Evolutionary conservation across 1,140 invertebrate species (phyloP).

Genomic region (Berghia stephanieae): DNA sequence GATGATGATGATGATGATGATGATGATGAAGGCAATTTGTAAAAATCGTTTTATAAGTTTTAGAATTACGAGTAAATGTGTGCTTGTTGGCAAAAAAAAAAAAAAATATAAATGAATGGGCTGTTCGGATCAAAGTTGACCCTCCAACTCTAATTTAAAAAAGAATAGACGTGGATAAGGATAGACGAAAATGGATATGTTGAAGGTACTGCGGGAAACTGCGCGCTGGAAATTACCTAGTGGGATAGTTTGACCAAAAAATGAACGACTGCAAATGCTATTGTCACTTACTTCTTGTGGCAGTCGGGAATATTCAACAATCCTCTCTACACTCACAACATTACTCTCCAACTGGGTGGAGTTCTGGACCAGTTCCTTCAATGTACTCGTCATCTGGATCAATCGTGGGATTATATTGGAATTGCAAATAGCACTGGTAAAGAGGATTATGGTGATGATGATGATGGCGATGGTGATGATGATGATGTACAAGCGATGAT

Average conservation of each 20-base stretch:
- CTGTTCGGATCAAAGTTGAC: not conserved
- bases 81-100: too few species aligned
- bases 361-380: slow-evolving; percentile 95
- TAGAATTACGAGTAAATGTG: not conserved
- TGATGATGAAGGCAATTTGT: not conserved
- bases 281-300: slow-evolving; percentile 48
- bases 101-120: not conserved
- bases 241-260: too few species aligned
- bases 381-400: slow-evolving; percentile 80
- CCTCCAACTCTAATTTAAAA: not conserved
- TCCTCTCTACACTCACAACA: slow-evolving; percentile 95
- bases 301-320: slow-evolving; percentile 80
- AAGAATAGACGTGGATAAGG: not conserved
- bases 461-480: too few species aligned
- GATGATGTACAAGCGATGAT: too few species aligned
- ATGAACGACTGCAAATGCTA: too few species aligned
- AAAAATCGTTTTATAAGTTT: not conserved
- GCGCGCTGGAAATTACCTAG: too few species aligned
- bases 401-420: not conserved
- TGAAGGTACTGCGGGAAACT: not conserved
- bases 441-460: too few species aligned
- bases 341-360: slow-evolving; percentile 97
- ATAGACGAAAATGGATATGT: not conserved
- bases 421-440: not conserved
- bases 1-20: slow-evolving; percentile 16